Evolutionary conservation across 2,888 invertebrate genomes (phyloP), one percentile per base, ranked within the genome.

Genomic region (Ferrisia virgata): DNA sequence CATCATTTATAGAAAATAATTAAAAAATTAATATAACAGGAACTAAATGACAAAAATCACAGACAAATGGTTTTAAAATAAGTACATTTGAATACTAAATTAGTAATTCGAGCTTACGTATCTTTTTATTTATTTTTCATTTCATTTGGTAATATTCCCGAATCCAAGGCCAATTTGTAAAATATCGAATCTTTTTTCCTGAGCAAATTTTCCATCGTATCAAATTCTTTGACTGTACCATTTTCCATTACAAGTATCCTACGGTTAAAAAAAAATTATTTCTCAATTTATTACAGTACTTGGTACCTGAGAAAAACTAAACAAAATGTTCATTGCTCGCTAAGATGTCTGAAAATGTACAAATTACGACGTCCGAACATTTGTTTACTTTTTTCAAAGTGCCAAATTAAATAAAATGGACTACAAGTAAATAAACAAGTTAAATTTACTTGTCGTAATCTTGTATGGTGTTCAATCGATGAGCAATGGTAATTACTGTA

Each of bases 391-490:
- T n/a, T n/a, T n/a, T n/a, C n/a, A n/a, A n/a, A n/a, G n/a, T n/a
- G n/a, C n/a, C n/a, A n/a, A n/a, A n/a, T n/a, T n/a, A n/a, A n/a
- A n/a, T n/a, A n/a, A n/a, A n/a, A n/a, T n/a, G n/a, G n/a, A n/a
- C n/a, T n/a, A n/a, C n/a, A n/a, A n/a, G n/a, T 15, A 78, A 25
- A 39, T 22, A 25, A 18, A 36, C 28, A 78, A 39, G 13, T 18
- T 36, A 79, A 22, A 85, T 28, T 86, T 87, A 90, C 90, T 89
- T 92, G 87, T 95, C 94, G 43, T 94, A 95, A 90, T 96, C 96
- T 92, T 97, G 91, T 87, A 97, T 96, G 33, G 97, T 97, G 89
- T 96, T 96, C 85, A 97, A 91, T n/a, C 97, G 92, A 90, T 97
- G 97, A 43, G 97, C 97, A 88, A 97, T 97, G 0, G 96, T 97